These are phyloP conservation scores for Hyaena hyaena DNA, from an alignment of 2,113 vertebrate species.

Conservation along the genomic window DNA sequence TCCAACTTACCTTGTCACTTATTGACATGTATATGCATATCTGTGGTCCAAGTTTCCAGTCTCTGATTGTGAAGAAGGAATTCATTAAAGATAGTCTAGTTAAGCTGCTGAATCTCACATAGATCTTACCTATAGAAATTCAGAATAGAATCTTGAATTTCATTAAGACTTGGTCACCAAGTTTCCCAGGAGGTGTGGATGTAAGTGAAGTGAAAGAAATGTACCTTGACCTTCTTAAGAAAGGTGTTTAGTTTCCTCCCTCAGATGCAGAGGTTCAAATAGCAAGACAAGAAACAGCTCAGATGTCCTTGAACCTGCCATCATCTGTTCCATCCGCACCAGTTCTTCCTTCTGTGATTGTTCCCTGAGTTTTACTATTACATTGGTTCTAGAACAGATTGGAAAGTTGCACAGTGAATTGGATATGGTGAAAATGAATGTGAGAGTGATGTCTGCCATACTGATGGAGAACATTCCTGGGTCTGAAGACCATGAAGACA, in stretches of 20 bases:
- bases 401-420: constrained; percentile 89
- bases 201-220: constrained; percentile 87
- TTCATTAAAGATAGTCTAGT: constrained; percentile 87
- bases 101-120: constrained; percentile 88
- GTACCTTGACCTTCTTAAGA: constrained; percentile 88
- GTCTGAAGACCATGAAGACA: constrained; percentile 84
- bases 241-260: constrained; percentile 87
- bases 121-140: constrained; percentile 84
- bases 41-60: constrained; percentile 87
- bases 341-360: constrained; percentile 67
- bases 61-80: constrained; percentile 89
- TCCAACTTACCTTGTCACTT: constrained; percentile 87
- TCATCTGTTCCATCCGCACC: constrained; percentile 69
- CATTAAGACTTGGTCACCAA: constrained; percentile 87
- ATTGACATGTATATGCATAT: constrained; percentile 89
- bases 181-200: constrained; percentile 85
- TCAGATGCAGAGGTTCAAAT: constrained; percentile 48
- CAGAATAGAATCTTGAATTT: constrained; percentile 88
- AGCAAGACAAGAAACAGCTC: constrained; percentile 63
- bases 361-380: constrained; percentile 67
- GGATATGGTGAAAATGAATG: constrained; percentile 89
- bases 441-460: constrained; percentile 88
- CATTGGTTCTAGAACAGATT: constrained; percentile 87
- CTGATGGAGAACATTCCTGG: constrained; percentile 86
- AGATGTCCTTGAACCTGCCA: constrained; percentile 16